Evolutionary conservation across 2,888 invertebrate genomes (phyloP), one percentile per base, ranked within the genome.

Genomic region (Tromatobia lineatoria): DNA sequence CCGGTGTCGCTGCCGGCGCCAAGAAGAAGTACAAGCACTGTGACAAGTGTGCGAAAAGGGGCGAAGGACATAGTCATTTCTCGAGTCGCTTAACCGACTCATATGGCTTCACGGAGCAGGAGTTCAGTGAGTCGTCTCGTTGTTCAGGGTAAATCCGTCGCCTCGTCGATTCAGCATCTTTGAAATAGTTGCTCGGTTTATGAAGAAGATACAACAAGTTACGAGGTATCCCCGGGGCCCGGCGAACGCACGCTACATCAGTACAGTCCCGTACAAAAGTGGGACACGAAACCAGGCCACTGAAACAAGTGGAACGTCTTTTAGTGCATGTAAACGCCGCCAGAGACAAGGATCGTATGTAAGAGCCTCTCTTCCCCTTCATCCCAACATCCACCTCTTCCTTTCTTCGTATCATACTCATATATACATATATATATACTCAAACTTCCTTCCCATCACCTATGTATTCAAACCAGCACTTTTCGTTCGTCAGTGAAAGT

Each of bases 271-370:
- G 85, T 47, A 70, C 87, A 91, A 90, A 93, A 93, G 92, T 93
- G 88, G 93, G 91, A 91, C 93, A 92, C 87, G 91, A 90, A 93
- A 93, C 93, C 93, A 93, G 93, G 93, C 91, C 93, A 93, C 90
- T 91, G 93, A 93, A 92, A 94, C 93, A 94, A 94, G 93, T 94
- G 90, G 93, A 92, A 93, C 93, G 90, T 87, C 90, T 91, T 90
- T 91, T 89, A 91, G 90, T 91, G 89, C 89, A 90, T 89, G 88
- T 85, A 82, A 85, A 85, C 86, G 86, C 66, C 76, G 71, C 69
- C 71, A 45, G 66, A 76, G 80, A 86, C 78, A 82, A 78, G 69
- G 74, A 82, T 82, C 82, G 78, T 42, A 38, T 10, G 10, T 38
- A 57, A 18, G 20, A 47, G 57, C 59, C 42, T 54, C 79, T 75